Percentiles rank a stretch among this genome's conserved stretches.
These are phyloP conservation scores for Octopus bimaculoides DNA, from an alignment of 1,140 invertebrate genomes.

Conservation along the genomic window DNA sequence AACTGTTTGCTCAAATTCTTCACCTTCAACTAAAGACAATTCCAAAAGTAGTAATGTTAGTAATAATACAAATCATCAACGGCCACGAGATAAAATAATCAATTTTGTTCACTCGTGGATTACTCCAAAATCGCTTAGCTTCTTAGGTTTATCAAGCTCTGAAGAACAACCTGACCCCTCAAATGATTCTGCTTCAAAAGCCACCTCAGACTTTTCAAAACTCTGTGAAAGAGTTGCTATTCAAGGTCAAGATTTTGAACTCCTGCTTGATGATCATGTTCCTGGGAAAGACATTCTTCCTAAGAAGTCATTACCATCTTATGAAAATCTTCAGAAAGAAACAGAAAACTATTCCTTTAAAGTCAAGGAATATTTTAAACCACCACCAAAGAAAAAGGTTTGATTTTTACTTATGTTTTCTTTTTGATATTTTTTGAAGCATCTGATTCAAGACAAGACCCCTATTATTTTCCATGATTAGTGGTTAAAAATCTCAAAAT, in stretches of 20 bases:
- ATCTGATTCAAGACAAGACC: neutral
- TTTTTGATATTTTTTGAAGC: neutral
- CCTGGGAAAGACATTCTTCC: neutral
- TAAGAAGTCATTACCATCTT: neutral
- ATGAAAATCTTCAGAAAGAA: neutral
- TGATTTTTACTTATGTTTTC: neutral
- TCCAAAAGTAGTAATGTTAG: too few relatives aligned
- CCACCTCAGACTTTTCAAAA: neutral
- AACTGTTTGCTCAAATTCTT: too few relatives aligned
- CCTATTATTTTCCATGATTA: neutral
- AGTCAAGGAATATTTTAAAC: neutral
- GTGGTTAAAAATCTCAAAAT: neutral
- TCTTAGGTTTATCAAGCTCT: neutral
- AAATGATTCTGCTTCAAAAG: neutral
- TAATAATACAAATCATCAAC: neutral
- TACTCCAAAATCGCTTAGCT: neutral
- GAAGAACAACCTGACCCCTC: neutral
- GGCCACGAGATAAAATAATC: neutral
- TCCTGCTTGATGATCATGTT: neutral
- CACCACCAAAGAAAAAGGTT: neutral
- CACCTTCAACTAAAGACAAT: too few relatives aligned
- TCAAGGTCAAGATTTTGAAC: neutral
- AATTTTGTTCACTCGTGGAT: neutral
- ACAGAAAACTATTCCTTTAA: neutral
- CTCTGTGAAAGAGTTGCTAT: conserved; percentile 2